A percentile compares a stretch with the other conserved stretches of the same genome.
Evolutionary conservation across 2,888 invertebrate genomes (phyloP).

Genomic region (Phanerotoma sp.): DNA sequence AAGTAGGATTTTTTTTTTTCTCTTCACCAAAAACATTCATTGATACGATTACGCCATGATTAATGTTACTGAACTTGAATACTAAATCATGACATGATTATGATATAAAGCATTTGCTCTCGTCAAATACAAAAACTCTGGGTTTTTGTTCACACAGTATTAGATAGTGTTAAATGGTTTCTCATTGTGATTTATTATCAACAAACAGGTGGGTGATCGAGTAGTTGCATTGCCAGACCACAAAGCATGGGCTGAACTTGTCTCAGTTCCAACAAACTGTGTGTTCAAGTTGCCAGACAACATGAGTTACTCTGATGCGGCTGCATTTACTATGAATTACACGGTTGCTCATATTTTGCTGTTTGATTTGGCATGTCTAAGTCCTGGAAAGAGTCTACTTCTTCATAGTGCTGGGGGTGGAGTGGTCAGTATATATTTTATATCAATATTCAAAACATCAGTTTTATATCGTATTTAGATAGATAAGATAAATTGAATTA

Average conservation of each 20-base stretch:
- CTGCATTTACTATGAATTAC: slow-evolving; percentile 83
- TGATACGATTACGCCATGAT: neutral
- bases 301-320: slow-evolving; percentile 77
- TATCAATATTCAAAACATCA: neutral
- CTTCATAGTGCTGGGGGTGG: slow-evolving; percentile 87
- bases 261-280: slow-evolving; percentile 75
- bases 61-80: too few relatives aligned
- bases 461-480: too few relatives aligned
- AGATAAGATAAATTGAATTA: too few relatives aligned
- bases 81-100: too few relatives aligned
- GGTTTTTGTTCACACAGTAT: too few relatives aligned
- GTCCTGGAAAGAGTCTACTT: slow-evolving; percentile 77
- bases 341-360: slow-evolving; percentile 82
- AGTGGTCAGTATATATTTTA: slow-evolving; percentile 67
- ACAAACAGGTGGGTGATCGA: slow-evolving; percentile 76
- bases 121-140: too few relatives aligned
- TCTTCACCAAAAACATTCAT: neutral
- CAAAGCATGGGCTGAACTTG: slow-evolving; percentile 84
- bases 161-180: too few relatives aligned
- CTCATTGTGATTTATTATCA: too few relatives aligned
- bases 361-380: slow-evolving; percentile 78
- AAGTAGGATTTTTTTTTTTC: slow-evolving; percentile 40
- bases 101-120: too few relatives aligned
- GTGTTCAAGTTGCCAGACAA: slow-evolving; percentile 77
- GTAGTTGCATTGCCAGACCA: slow-evolving; percentile 85